A percentile compares a stretch with the other conserved stretches of the same genome.
phyloP scores from a whole-genome alignment of 2,888 invertebrate genomes.

The Acrobasis repandana region DNA sequence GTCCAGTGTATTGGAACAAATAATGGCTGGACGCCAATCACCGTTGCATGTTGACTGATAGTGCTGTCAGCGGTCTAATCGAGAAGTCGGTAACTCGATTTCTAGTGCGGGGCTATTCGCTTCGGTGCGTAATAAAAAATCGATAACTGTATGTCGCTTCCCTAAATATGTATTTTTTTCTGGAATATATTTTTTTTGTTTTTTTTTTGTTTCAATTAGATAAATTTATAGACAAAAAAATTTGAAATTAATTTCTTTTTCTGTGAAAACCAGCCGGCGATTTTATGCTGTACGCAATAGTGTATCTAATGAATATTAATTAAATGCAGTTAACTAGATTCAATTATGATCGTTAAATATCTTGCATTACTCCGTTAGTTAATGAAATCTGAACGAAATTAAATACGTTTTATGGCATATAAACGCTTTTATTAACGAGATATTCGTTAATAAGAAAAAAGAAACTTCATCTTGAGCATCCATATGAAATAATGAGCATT shows the following conservation, averaged over 20 bases:
- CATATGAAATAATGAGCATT: neutral
- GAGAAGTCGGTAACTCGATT: conserved; percentile 43
- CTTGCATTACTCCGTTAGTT: conserved; percentile 8
- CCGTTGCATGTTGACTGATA: conserved; percentile 52
- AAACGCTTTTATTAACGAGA: neutral
- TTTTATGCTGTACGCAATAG: neutral
- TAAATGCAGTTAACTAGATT: conserved; percentile 5
- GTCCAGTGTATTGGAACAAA: conserved; percentile 43
- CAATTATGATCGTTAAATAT: conserved; percentile 10
- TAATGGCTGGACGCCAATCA: conserved; percentile 51
- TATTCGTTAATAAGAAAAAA: neutral
- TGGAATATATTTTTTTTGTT: neutral
- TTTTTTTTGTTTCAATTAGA: neutral
- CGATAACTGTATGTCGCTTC: neutral
- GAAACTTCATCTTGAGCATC: neutral
- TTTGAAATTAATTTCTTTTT: neutral
- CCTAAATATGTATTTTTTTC: neutral
- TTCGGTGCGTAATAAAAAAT: conserved; percentile 5
- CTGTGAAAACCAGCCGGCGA: neutral
- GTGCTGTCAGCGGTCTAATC: conserved; percentile 61
- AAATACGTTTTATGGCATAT: neutral
- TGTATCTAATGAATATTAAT: conserved; percentile 16
- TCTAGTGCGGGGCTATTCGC: conserved; percentile 14
- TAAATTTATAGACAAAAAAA: neutral
- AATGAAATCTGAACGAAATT: conserved; percentile 10